Conservation (phyloP, 2,113 vertebrate genomes). For the Hiodon alosoides region DNA sequence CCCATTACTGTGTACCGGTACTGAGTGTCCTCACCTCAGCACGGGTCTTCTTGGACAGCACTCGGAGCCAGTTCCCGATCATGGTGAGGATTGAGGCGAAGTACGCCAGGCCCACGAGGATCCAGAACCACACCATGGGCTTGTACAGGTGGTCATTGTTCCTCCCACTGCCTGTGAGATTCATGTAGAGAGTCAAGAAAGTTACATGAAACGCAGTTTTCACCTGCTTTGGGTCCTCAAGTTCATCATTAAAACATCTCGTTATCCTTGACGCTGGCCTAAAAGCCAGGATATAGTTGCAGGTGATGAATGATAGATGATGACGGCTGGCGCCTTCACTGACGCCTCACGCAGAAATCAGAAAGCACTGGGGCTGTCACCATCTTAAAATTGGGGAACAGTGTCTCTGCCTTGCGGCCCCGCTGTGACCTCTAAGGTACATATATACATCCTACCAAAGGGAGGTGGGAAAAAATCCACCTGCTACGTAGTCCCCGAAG, state of each 20-base stretch:
- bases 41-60: constrained; percentile 75
- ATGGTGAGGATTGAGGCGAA: constrained; percentile 89
- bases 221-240: no score
- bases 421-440: no score
- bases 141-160: constrained; percentile 64
- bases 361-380: no score
- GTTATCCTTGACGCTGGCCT: no score
- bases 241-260: not conserved
- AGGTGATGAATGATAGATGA: no score
- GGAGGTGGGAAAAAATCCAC: constrained; percentile 40
- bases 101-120: constrained; percentile 83
- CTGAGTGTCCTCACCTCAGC: constrained; percentile 67
- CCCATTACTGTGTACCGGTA: not conserved
- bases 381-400: no score
- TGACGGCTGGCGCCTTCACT: no score
- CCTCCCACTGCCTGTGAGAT: constrained; percentile 42
- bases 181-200: no score
- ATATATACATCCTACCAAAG: no score
- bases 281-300: no score
- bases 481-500: constrained; percentile 84
- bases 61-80: constrained; percentile 83
- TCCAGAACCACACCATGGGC: constrained; percentile 84
- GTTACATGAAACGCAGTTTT: no score
- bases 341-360: no score
- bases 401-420: not conserved